Conservation (phyloP, 2,797 vertebrate species). For the Sphenopsis melanotis region DNA sequence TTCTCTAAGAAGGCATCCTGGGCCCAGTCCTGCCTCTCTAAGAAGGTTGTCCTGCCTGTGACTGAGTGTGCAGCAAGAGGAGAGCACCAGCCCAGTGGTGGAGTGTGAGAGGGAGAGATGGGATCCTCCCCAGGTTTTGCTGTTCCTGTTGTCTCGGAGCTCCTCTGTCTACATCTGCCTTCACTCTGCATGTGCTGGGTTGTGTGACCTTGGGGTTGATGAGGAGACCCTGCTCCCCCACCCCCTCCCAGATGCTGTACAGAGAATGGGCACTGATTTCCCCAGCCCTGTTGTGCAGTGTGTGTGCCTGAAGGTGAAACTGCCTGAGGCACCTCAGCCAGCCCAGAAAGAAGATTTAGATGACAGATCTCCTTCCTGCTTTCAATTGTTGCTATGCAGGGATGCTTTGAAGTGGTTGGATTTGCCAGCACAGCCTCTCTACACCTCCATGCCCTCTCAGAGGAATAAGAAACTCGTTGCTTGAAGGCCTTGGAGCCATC, state of each 20-base stretch:
- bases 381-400: neutral
- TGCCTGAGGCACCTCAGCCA: neutral
- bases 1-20: neutral
- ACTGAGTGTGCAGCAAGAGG: neutral
- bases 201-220: neutral
- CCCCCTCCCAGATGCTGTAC: neutral
- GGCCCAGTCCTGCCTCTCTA: neutral
- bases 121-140: neutral
- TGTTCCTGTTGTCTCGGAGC: neutral
- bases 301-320: neutral
- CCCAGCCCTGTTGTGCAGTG: neutral
- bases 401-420: neutral
- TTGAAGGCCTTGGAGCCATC: neutral
- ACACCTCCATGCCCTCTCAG: neutral
- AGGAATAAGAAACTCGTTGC: neutral
- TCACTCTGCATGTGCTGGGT: neutral
- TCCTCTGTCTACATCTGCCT: neutral
- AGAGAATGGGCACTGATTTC: neutral
- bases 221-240: neutral
- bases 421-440: neutral
- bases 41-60: neutral
- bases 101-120: neutral
- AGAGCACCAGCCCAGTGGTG: neutral
- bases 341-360: neutral
- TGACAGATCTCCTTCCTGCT: neutral